Conservation (phyloP, 2,888 invertebrate genomes). For the Calameuta filiformis region DNA sequence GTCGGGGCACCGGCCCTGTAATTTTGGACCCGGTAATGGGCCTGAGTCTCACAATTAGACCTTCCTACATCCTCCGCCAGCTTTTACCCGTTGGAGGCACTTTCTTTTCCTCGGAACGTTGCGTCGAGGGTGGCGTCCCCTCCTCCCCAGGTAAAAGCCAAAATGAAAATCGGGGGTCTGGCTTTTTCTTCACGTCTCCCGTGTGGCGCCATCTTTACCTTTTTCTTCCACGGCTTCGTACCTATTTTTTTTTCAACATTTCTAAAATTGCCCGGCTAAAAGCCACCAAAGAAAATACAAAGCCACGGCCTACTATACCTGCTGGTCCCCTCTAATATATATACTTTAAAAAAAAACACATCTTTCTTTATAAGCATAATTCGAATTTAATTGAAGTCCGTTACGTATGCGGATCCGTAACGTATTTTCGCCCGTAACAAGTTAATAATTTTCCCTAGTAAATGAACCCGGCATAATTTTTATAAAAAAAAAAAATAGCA, state of each 20-base stretch:
- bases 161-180: neutral
- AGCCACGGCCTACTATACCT: neutral
- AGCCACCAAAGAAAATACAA: neutral
- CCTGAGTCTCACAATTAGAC: slow-evolving; percentile 59
- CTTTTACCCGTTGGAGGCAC: slow-evolving; percentile 38
- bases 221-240: neutral
- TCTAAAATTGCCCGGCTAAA: neutral
- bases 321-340: neutral
- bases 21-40: slow-evolving; percentile 59
- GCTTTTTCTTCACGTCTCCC: neutral
- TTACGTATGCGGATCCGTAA: neutral
- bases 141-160: neutral
- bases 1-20: slow-evolving; percentile 55
- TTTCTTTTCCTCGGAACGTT: slow-evolving; percentile 29
- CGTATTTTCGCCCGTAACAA: neutral
- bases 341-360: neutral
- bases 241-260: neutral
- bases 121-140: neutral
- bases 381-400: neutral
- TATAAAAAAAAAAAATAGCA: neutral
- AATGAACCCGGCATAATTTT: neutral
- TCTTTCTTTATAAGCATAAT: neutral
- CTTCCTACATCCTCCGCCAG: slow-evolving; percentile 50
- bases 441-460: neutral
- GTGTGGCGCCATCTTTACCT: neutral